phyloP scores from a whole-genome alignment of 2,797 vertebrate genomes.

The Danio tinwini region DNA sequence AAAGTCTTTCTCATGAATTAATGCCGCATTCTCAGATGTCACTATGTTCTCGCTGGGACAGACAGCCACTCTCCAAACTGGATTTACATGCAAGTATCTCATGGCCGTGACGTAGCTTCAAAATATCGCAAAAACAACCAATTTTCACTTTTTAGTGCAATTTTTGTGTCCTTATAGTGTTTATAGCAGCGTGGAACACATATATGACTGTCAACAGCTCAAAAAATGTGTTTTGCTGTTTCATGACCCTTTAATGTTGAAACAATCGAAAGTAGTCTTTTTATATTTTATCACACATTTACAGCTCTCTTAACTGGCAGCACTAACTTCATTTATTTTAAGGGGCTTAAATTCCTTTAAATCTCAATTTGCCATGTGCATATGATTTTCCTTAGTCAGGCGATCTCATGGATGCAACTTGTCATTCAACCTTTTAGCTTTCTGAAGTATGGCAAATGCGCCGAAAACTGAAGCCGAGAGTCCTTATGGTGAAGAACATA shows the following conservation, averaged over 20 bases:
- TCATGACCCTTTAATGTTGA: constrained; percentile 33
- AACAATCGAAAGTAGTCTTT: constrained; percentile 46
- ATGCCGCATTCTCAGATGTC: too few species aligned
- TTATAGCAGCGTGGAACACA: too few species aligned
- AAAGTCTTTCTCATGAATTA: too few species aligned
- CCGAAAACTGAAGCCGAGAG: not conserved
- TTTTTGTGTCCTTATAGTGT: too few species aligned
- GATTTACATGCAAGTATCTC: too few species aligned
- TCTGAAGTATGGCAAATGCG: not conserved
- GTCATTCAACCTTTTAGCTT: not conserved
- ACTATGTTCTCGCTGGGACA: too few species aligned
- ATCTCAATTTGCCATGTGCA: constrained; percentile 21
- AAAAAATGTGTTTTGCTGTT: too few species aligned
- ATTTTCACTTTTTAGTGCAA: too few species aligned
- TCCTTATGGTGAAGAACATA: not conserved
- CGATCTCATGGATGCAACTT: constrained; percentile 14
- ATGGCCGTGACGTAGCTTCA: too few species aligned
- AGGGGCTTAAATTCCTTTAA: constrained; percentile 45
- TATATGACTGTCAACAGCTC: too few species aligned
- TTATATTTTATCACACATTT: constrained; percentile 58
- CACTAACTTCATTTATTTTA: constrained; percentile 13
- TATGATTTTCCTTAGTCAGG: not conserved
- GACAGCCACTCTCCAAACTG: too few species aligned
- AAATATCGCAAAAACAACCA: too few species aligned
- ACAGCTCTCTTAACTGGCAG: constrained; percentile 47